phyloP scores from a whole-genome alignment of 1,140 invertebrate species.

The Aethina tumida region DNA sequence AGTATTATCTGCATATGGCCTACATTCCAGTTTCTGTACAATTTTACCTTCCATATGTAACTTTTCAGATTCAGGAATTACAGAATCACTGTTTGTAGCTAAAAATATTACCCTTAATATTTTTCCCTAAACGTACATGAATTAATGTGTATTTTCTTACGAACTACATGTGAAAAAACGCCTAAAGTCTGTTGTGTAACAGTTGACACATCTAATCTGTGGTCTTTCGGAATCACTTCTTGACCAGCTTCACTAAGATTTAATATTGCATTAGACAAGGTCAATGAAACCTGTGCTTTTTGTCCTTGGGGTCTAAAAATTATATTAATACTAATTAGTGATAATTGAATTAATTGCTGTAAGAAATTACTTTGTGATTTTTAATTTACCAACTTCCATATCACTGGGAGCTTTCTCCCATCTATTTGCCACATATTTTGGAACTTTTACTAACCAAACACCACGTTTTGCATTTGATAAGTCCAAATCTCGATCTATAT shows the following conservation, averaged over 20 bases:
- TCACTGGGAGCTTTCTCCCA: constrained; percentile 77
- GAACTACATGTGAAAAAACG: constrained; percentile 73
- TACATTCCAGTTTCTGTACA: constrained; percentile 87
- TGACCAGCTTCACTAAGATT: constrained; percentile 59
- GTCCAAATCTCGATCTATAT: constrained; percentile 69
- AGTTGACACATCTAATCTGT: constrained; percentile 79
- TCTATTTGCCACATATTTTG: constrained; percentile 87
- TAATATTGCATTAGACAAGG: constrained; percentile 56
- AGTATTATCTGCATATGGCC: constrained; percentile 74
- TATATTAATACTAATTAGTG: constrained; percentile 1
- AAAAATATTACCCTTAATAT: too few relatives aligned
- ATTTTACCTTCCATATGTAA: constrained; percentile 86
- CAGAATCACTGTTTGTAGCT: constrained; percentile 50
- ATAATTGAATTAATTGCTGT: background rate
- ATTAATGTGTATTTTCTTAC: constrained; percentile 40
- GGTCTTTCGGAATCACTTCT: constrained; percentile 76
- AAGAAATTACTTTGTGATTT: constrained; percentile 53
- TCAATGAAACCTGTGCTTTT: constrained; percentile 63
- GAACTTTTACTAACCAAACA: constrained; percentile 94
- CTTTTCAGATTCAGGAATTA: constrained; percentile 71
- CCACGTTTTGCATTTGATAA: constrained; percentile 78
- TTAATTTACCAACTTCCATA: constrained; percentile 69
- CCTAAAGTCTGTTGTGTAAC: constrained; percentile 81
- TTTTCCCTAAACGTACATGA: too few relatives aligned
- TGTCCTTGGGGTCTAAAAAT: constrained; percentile 43